Evolutionary conservation across 2,113 vertebrate genomes (phyloP).

Genomic region (Rhinopomastus cyanomelas): DNA sequence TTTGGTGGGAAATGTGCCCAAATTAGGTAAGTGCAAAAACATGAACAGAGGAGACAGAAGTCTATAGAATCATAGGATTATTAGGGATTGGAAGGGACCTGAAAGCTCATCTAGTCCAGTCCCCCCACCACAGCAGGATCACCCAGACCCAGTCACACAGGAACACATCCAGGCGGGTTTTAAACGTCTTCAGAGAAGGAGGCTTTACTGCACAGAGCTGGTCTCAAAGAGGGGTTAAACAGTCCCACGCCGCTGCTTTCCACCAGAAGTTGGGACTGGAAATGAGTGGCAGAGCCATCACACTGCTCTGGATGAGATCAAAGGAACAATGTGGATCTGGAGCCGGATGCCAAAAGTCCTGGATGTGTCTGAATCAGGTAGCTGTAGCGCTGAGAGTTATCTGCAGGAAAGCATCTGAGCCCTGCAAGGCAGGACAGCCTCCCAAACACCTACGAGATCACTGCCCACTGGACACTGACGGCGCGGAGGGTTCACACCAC

Average conservation of each 20-base stretch:
- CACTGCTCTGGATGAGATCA: not conserved
- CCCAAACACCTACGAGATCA: not conserved
- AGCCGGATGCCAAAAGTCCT: not conserved
- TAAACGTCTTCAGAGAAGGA: too few relatives aligned
- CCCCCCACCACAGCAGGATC: too few relatives aligned
- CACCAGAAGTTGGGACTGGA: not conserved
- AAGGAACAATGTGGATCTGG: not conserved
- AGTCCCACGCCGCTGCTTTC: not conserved
- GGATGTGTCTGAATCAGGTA: not conserved
- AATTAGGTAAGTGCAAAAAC: not conserved
- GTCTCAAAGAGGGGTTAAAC: not conserved
- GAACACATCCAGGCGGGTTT: too few relatives aligned
- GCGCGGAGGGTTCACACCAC: not conserved
- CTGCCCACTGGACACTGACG: not conserved
- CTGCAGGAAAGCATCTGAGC: not conserved
- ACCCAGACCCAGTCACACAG: too few relatives aligned
- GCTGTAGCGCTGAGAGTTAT: not conserved
- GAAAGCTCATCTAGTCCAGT: too few relatives aligned
- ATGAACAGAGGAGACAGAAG: not conserved
- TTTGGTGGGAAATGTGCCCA: not conserved
- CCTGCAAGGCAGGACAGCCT: not conserved
- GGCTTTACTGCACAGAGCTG: not conserved
- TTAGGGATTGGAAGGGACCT: too few relatives aligned
- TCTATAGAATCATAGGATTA: too few relatives aligned
- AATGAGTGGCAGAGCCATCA: not conserved